Evolutionary conservation across 2,797 vertebrate species (phyloP).

Genomic region (Ambastaia sidthimunki): DNA sequence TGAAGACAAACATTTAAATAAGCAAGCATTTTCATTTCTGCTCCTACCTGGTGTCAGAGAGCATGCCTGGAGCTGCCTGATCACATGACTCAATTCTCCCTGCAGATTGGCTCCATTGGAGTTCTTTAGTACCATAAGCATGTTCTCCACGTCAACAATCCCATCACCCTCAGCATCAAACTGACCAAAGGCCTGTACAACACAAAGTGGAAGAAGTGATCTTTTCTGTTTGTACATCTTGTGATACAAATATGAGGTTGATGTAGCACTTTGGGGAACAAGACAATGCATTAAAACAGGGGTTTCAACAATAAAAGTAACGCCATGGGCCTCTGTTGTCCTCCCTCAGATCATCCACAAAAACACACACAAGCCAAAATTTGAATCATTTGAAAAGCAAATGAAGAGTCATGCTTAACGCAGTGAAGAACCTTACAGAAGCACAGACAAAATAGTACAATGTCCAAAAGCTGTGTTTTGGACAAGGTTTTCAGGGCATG

Average conservation of each 20-base stretch:
- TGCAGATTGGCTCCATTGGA: conserved; percentile 94
- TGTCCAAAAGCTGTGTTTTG: not conserved
- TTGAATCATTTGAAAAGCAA: conserved; percentile 36
- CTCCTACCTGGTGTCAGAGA: conserved; percentile 92
- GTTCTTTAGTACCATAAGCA: conserved; percentile 92
- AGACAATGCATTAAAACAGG: not conserved
- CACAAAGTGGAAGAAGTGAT: conserved; percentile 8
- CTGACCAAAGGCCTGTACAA: conserved; percentile 89
- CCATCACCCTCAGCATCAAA: conserved; percentile 96
- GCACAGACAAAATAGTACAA: not conserved
- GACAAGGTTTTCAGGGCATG: not conserved
- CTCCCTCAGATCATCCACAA: not conserved
- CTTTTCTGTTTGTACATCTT: not conserved
- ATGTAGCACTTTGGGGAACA: not conserved
- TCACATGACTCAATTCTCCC: conserved; percentile 94
- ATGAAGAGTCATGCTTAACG: conserved; percentile 8
- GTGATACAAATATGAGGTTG: not conserved
- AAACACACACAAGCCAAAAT: not conserved
- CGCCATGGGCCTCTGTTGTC: not conserved
- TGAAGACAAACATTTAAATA: conserved; percentile 14
- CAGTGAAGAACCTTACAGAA: not conserved
- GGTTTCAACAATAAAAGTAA: not conserved
- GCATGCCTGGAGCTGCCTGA: conserved; percentile 95
- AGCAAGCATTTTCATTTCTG: not conserved
- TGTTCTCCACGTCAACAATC: conserved; percentile 92